Base-by-base conservation (phyloP, 2,888 invertebrate species). In the Liposcelis brunnea region DNA sequence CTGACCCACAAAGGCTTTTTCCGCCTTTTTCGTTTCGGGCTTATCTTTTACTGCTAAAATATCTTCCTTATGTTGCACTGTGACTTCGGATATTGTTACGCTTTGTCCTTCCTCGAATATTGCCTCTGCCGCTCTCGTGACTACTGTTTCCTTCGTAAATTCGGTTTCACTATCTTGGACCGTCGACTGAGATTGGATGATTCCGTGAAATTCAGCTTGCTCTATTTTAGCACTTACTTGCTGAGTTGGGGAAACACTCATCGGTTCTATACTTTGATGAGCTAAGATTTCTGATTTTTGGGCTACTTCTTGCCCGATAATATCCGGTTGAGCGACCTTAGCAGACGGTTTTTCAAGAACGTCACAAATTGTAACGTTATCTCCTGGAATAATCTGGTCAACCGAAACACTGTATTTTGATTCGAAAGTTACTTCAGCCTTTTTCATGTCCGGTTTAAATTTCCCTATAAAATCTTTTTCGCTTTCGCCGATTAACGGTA, bases 401-500 rank as follows among this genome's bases (percentile, higher is more conserved):
- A 56, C 49, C 7, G 53, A 54, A 21, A 56, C 48, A 36, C 56
- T 53, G 48, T 55, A 53, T 47, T 54, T 55, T 3, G 50, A 49
- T 18, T 55, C 55, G 42, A 52, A 54, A 15, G 54, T 49, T 6
- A 56, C 37, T 42, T 52, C 53, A 21, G 58, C 54, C 46, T 45
- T 56, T 46, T 56, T 56, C 26, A 49, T 51, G 34, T 54, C 54
- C 36, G 52, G 49, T 40, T 51, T 50, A 18, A 52, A 45, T 44
- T 50, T 34, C 33, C 47, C 49, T 14, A 48, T 37, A 26, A 74
- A 57, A 16, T 55, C 50, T 44, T 57, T 61, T 62, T 74, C 74
- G 51, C 59, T 66, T 56, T 75, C 74, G 18, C 64, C 68, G 26
- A 65, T 49, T 34, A 69, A 52, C 32, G 68, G 60, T 59, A 71